Evolutionary conservation across 1,140 invertebrate species (phyloP).

Genomic region (Antheraea mylitta): DNA sequence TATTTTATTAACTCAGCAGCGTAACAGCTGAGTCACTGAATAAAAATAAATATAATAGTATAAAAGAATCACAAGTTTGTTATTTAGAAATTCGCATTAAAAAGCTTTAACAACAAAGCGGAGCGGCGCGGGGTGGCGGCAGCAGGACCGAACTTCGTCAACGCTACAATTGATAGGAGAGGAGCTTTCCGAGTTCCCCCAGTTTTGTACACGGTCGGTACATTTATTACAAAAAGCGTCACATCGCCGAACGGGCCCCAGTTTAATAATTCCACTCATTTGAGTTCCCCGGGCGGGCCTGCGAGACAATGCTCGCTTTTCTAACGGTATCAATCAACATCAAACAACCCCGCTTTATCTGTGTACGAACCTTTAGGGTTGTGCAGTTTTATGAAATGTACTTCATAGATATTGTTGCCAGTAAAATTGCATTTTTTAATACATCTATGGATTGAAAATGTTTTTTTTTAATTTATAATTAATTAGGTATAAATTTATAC

Average conservation of each 20-base stretch:
- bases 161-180: constrained; percentile 37
- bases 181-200: constrained; percentile 37
- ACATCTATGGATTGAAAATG: too few species aligned
- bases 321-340: constrained; percentile 77
- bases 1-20: constrained; percentile 5
- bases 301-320: constrained; percentile 62
- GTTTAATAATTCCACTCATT: constrained; percentile 75
- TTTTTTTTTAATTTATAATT: too few species aligned
- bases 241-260: constrained; percentile 54
- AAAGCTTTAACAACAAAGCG: constrained; percentile 26
- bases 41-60: constrained; percentile 16
- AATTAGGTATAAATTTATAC: too few species aligned
- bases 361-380: constrained; percentile 57
- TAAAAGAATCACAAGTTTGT: constrained; percentile 24
- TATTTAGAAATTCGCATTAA: constrained; percentile 33
- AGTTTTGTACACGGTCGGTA: constrained; percentile 33
- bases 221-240: constrained; percentile 74
- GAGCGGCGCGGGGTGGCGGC: constrained; percentile 11
- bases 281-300: constrained; percentile 51
- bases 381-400: constrained; percentile 19
- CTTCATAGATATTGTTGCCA: background rate
- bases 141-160: constrained; percentile 11
- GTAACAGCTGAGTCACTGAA: constrained; percentile 28
- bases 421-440: too few species aligned
- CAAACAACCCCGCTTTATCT: constrained; percentile 64